phyloP scores from a whole-genome alignment of 2,113 vertebrate genomes.

The Laticauda laticaudata region DNA sequence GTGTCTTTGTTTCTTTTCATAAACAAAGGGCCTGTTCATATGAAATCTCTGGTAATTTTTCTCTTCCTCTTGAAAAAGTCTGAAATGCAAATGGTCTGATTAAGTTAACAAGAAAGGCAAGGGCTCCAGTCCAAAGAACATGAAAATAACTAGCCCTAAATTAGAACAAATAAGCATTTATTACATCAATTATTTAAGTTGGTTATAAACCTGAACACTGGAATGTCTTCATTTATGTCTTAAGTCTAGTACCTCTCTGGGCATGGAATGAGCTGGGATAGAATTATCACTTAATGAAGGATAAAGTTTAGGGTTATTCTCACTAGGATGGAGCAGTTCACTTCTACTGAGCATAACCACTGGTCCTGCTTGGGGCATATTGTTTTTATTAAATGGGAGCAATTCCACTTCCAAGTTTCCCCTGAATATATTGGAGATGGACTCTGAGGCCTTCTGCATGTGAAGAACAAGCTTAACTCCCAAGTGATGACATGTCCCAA shows the following conservation, averaged over 20 bases:
- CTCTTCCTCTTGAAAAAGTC: neutral
- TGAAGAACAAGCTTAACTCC: neutral
- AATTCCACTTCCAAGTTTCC: neutral
- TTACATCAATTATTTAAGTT: slow-evolving; percentile 17
- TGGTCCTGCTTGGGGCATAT: neutral
- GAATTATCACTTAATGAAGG: neutral
- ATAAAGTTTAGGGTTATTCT: neutral
- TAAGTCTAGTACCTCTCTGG: neutral
- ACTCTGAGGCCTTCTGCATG: neutral
- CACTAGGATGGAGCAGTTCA: neutral
- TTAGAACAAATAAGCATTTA: neutral
- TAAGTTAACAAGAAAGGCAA: slow-evolving; percentile 44
- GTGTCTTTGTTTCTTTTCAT: neutral
- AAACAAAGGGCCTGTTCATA: neutral
- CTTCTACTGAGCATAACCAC: neutral
- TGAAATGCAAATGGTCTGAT: neutral
- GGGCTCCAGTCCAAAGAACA: neutral
- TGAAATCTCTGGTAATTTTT: neutral
- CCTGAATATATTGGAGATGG: neutral
- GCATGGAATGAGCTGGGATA: neutral
- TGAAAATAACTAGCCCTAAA: neutral
- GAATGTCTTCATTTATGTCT: slow-evolving; percentile 26
- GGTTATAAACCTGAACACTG: slow-evolving; percentile 8
- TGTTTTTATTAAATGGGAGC: neutral
- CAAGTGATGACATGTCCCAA: neutral